These are phyloP conservation scores for Pyrrhosoma nymphula DNA, from an alignment of 2,888 invertebrate species.

Conservation along the genomic window DNA sequence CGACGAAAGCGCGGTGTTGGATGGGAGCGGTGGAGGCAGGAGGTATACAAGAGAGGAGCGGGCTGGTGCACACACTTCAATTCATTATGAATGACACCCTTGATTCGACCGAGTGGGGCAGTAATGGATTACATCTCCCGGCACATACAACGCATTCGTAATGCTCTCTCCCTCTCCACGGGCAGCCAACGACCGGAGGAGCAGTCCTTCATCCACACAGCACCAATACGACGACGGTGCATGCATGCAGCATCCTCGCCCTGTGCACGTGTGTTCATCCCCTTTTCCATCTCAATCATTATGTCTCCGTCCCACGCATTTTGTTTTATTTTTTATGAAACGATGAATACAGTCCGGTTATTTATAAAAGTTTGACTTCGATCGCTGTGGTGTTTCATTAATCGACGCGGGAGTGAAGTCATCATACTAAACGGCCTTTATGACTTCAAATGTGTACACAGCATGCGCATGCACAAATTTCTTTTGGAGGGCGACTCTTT, in stretches of 20 bases:
- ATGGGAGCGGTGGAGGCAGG: background rate
- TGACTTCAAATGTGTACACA: too few species aligned
- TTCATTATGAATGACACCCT: conserved; percentile 67
- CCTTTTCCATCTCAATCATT: background rate
- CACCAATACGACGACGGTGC: background rate
- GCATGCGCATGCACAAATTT: too few species aligned
- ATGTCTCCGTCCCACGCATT: background rate
- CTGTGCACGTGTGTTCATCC: background rate
- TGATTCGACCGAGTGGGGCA: conserved; percentile 41
- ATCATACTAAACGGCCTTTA: too few species aligned
- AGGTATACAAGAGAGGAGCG: background rate
- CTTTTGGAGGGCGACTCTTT: too few species aligned
- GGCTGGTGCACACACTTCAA: conserved; percentile 45
- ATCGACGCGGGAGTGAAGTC: too few species aligned
- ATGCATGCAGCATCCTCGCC: background rate
- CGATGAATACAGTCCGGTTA: background rate
- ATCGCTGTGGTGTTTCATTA: too few species aligned
- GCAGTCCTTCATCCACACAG: background rate
- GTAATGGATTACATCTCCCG: conserved; percentile 66
- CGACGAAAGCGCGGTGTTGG: background rate
- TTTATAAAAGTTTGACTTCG: too few species aligned
- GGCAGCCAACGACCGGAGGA: background rate
- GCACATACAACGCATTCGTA: conserved; percentile 57
- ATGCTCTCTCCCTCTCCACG: background rate
- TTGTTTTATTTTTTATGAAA: background rate